Base-by-base conservation (phyloP, 2,888 invertebrate genomes). In the Acronicta psi region DNA sequence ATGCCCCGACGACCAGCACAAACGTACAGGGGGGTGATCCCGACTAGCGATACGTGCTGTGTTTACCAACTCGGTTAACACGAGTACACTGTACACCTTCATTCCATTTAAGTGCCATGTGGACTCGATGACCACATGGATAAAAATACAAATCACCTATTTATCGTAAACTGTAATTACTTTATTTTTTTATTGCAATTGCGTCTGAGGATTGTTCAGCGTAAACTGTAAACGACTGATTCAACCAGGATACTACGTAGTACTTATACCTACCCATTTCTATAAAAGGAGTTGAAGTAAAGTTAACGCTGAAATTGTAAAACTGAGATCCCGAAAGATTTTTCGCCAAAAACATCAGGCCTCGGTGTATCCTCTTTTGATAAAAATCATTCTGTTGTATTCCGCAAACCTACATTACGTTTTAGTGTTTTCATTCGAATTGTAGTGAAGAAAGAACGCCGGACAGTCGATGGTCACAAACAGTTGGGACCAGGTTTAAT, bases 401-500 rank as follows among this genome's bases (percentile, higher is more conserved):
- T 67, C 57, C 63, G 66, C 59, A 61, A 54, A 60, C 49, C 51
- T 55, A 79, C 77, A 79, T 84, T 82, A 80, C 79, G 72, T 82
- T 85, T 85, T 76, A 85, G 77, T 80, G 69, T 69, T 67, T 75
- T 71, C 73, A 75, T 78, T 79, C 54, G 58, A 54, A 64, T 65
- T 68, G 45, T 44, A 54, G 60, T 46, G 60, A 61, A 61, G 65
- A 57, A 73, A 66, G 72, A 67, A 59, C 59, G 59, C 72, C 75
- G 75, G 77, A 71, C 61, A 73, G 67, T 73, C 77, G 70, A 69
- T 79, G 40, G 75, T 59, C 68, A 72, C 76, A 78, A 87, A 85
- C 82, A 82, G 79, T 81, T 80, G 80, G 78, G 81, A 52, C 65
- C 78, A 78, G 72, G 82, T 87, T 88, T 86, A 83, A 86, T 84